Conservation (phyloP, 1,140 invertebrate genomes). For the Diplogasteroides magnus region DNA sequence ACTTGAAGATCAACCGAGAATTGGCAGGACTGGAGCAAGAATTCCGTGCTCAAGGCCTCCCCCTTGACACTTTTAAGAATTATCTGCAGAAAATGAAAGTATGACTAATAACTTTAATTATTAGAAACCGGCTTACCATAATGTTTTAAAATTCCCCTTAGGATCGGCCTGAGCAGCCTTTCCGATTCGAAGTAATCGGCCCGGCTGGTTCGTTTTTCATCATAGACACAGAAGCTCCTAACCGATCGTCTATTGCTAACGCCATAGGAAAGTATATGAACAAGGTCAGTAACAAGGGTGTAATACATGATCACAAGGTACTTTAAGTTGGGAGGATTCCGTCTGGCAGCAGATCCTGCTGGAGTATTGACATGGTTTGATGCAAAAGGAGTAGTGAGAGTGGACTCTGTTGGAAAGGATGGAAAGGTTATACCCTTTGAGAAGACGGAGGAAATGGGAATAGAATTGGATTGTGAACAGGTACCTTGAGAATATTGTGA, state of each 20-base stretch:
- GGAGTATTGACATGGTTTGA: slow-evolving; percentile 38
- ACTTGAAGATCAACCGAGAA: slow-evolving; percentile 39
- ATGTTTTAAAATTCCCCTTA: too few relatives aligned
- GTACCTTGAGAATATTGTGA: slow-evolving; percentile 9
- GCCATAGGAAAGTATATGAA: slow-evolving; percentile 40
- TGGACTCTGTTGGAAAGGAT: slow-evolving; percentile 22
- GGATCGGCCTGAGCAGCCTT: slow-evolving; percentile 41
- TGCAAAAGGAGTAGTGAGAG: slow-evolving; percentile 38
- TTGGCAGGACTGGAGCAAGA: slow-evolving; percentile 41
- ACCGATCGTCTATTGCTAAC: slow-evolving; percentile 24
- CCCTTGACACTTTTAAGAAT: slow-evolving; percentile 49
- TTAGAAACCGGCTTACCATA: too few relatives aligned
- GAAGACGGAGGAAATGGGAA: slow-evolving; percentile 43
- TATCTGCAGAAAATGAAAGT: slow-evolving; percentile 43
- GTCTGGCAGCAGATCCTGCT: slow-evolving; percentile 27
- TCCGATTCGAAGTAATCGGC: slow-evolving; percentile 41
- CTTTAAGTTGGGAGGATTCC: slow-evolving; percentile 39
- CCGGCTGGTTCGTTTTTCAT: slow-evolving; percentile 45
- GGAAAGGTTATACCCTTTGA: slow-evolving; percentile 31
- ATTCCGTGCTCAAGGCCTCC: slow-evolving; percentile 35
- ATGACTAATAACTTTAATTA: not conserved
- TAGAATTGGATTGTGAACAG: slow-evolving; percentile 49
- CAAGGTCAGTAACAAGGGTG: slow-evolving; percentile 21
- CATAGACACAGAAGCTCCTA: slow-evolving; percentile 41
- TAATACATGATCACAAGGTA: slow-evolving; percentile 6